Evolutionary conservation across 2,888 invertebrate species (phyloP).

Genomic region (Drosophila atroscutellata): DNA sequence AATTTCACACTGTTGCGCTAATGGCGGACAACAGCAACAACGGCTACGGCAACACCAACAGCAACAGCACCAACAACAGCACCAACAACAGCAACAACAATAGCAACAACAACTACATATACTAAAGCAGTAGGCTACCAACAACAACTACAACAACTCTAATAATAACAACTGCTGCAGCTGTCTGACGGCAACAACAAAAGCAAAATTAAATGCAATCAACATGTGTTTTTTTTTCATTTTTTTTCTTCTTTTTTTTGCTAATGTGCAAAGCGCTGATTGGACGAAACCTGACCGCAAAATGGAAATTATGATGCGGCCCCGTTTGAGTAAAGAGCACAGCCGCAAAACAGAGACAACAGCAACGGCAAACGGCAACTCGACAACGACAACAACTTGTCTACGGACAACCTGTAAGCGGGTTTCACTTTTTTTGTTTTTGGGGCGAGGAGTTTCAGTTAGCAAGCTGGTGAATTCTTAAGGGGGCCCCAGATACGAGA

Average conservation of each 20-base stretch:
- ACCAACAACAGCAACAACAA: slow-evolving; percentile 30
- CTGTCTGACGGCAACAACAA: slow-evolving; percentile 72
- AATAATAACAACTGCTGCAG: slow-evolving; percentile 39
- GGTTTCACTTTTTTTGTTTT: slow-evolving; percentile 73
- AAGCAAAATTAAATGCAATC: slow-evolving; percentile 71
- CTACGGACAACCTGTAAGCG: slow-evolving; percentile 49
- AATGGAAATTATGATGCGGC: slow-evolving; percentile 81
- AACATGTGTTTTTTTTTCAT: slow-evolving; percentile 62
- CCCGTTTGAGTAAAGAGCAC: slow-evolving; percentile 78
- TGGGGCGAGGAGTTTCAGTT: slow-evolving; percentile 25
- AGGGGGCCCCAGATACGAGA: slow-evolving; percentile 36
- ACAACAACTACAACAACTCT: slow-evolving; percentile 38
- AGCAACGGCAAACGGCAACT: slow-evolving; percentile 29
- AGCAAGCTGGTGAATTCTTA: slow-evolving; percentile 45
- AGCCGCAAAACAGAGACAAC: slow-evolving; percentile 51
- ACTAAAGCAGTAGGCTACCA: slow-evolving; percentile 39
- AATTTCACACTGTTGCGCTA: slow-evolving; percentile 81
- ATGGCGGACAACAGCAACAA: slow-evolving; percentile 67
- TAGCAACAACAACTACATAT: slow-evolving; percentile 34
- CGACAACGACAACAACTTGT: slow-evolving; percentile 55
- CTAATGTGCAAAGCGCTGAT: slow-evolving; percentile 82
- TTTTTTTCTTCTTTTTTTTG: slow-evolving; percentile 48
- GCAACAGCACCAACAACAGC: slow-evolving; percentile 40
- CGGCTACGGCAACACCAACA: slow-evolving; percentile 39
- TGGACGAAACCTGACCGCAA: slow-evolving; percentile 81